A percentile compares a stretch with the other conserved stretches of the same genome.
Evolutionary conservation across 2,113 vertebrate genomes (phyloP).

Genomic region (Lophochroa leadbeateri): DNA sequence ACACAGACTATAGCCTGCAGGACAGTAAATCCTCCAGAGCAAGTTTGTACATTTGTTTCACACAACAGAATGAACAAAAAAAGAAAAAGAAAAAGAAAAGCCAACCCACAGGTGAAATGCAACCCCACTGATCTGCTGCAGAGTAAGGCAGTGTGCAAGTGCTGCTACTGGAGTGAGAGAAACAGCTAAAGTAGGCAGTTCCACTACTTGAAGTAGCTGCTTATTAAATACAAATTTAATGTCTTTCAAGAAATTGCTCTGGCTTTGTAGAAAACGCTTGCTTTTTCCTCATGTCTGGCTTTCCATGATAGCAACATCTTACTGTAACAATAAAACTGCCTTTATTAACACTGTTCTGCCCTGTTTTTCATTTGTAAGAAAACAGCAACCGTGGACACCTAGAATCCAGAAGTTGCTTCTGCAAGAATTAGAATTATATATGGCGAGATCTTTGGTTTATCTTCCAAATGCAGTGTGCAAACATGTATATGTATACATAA

Average conservation of each 20-base stretch:
- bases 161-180: neutral
- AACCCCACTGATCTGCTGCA: neutral
- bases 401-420: neutral
- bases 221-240: neutral
- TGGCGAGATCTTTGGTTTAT: neutral
- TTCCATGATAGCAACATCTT: neutral
- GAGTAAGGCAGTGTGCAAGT: neutral
- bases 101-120: neutral
- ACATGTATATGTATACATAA: fast-evolving
- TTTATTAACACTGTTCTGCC: neutral
- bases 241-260: neutral
- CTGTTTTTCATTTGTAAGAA: neutral
- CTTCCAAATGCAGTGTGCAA: neutral
- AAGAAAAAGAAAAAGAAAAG: neutral
- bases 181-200: neutral
- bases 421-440: neutral
- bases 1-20: neutral
- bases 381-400: neutral
- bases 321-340: neutral
- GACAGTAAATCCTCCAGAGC: neutral
- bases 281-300: neutral
- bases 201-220: neutral
- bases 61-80: neutral
- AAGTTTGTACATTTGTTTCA: neutral
- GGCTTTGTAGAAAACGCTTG: neutral